Percentiles rank a stretch among this genome's conserved stretches.
phyloP scores from a whole-genome alignment of 30 jellyfish, hydroid and myxozoan species.

The Catostylus mosaicus region DNA sequence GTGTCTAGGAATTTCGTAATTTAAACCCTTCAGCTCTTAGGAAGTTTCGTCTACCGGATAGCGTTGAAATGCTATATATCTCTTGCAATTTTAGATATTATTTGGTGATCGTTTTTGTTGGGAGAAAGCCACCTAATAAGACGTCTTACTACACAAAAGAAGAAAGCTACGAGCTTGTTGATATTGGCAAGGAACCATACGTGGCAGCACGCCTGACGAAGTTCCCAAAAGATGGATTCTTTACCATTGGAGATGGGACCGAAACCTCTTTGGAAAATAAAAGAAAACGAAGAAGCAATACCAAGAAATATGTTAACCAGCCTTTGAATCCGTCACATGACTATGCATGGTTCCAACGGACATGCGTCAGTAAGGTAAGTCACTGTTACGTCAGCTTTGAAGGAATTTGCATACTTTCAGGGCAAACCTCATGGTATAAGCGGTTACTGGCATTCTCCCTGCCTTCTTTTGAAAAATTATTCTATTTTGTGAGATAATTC shows the following conservation, averaged over 20 bases:
- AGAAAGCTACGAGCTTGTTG: not conserved
- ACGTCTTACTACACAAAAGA: not conserved
- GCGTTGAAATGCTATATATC: no score
- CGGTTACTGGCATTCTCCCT: no score
- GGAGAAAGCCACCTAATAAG: not conserved
- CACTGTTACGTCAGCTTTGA: not conserved
- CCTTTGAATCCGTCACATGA: slow-evolving; percentile 13
- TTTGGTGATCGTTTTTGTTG: slow-evolving; percentile 13
- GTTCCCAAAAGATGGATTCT: slow-evolving; percentile 50
- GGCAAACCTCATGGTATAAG: no score
- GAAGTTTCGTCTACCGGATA: no score
- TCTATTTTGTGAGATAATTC: no score
- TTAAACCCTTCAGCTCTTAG: no score
- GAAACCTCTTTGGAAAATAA: not conserved
- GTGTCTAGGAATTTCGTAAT: no score
- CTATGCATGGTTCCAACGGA: slow-evolving; percentile 51
- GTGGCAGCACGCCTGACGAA: not conserved
- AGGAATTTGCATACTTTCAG: not conserved
- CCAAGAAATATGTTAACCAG: slow-evolving; percentile 8
- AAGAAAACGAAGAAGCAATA: slow-evolving; percentile 44
- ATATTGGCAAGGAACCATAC: not conserved
- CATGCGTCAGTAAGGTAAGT: slow-evolving; percentile 42
- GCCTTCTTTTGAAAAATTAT: no score
- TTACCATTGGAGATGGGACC: slow-evolving; percentile 51
- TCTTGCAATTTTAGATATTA: not conserved